phyloP scores from a whole-genome alignment of 2,888 invertebrate genomes.

The Hydropsyche betteni region DNA sequence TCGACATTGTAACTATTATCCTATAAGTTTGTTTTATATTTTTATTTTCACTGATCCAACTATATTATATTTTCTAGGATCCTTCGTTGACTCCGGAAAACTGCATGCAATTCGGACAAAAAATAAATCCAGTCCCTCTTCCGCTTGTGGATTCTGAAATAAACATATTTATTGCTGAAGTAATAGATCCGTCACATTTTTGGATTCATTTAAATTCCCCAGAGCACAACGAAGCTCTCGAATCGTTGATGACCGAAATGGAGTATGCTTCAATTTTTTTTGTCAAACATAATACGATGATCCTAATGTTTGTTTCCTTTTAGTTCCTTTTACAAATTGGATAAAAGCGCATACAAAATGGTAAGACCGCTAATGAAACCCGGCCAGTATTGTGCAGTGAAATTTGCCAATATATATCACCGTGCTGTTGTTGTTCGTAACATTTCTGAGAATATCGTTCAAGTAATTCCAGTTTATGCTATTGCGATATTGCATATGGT shows the following conservation, averaged over 20 bases:
- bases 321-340: background rate
- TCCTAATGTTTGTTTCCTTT: background rate
- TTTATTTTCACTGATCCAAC: background rate
- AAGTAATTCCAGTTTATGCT: constrained; percentile 30
- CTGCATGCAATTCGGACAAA: constrained; percentile 26
- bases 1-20: constrained; percentile 31
- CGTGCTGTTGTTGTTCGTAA: constrained; percentile 43
- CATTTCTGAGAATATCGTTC: constrained; percentile 21
- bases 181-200: constrained; percentile 47
- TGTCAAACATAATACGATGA: background rate
- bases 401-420: constrained; percentile 32
- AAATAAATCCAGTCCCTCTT: background rate
- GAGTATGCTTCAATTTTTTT: constrained; percentile 35
- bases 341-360: constrained; percentile 22
- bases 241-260: constrained; percentile 41
- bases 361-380: constrained; percentile 31
- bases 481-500: background rate
- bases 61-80: constrained; percentile 38
- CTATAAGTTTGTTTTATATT: background rate
- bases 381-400: constrained; percentile 43
- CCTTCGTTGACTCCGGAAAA: constrained; percentile 44
- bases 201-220: constrained; percentile 41
- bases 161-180: constrained; percentile 39
- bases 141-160: background rate
- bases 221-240: constrained; percentile 31